phyloP scores from a whole-genome alignment of 2,888 invertebrate genomes.

The Unio delphinus region DNA sequence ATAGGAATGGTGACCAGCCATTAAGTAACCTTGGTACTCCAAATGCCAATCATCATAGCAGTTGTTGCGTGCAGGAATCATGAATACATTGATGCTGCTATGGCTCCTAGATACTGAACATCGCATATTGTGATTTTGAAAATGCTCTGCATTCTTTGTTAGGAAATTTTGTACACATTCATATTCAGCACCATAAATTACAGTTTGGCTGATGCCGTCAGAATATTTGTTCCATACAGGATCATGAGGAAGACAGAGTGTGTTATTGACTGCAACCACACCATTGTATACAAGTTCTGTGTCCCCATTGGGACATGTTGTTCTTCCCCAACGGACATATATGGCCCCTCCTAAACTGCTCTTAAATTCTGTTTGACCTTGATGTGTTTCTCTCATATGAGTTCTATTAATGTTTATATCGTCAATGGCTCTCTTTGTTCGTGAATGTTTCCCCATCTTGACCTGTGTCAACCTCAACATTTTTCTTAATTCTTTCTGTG shows the following conservation, averaged over 20 bases:
- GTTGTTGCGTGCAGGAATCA: constrained; percentile 28
- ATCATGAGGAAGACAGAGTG: constrained; percentile 18
- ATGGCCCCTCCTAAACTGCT: constrained; percentile 3
- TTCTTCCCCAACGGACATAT: constrained; percentile 11
- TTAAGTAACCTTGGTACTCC: constrained; percentile 37
- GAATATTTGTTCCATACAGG: constrained; percentile 8
- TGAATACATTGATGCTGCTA: constrained; percentile 7
- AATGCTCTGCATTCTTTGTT: not conserved
- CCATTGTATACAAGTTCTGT: constrained; percentile 9
- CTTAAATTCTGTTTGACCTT: not conserved
- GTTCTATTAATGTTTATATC: no score
- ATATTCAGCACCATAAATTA: constrained; percentile 10
- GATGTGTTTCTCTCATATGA: no score
- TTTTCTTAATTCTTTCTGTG: no score
- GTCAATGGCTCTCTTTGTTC: no score
- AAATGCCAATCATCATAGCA: constrained; percentile 32
- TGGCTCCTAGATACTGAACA: constrained; percentile 31
- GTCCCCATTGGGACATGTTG: constrained; percentile 1
- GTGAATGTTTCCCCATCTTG: no score
- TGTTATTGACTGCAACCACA: constrained; percentile 18
- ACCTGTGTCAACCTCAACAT: no score
- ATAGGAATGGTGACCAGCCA: constrained; percentile 11
- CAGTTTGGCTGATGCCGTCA: not conserved
- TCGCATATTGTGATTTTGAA: constrained; percentile 23
- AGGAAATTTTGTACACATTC: no score